A percentile compares a stretch with the other conserved stretches of the same genome.
Evolutionary conservation across 2,888 invertebrate genomes (phyloP).

Genomic region (Pseudococcus viburni): DNA sequence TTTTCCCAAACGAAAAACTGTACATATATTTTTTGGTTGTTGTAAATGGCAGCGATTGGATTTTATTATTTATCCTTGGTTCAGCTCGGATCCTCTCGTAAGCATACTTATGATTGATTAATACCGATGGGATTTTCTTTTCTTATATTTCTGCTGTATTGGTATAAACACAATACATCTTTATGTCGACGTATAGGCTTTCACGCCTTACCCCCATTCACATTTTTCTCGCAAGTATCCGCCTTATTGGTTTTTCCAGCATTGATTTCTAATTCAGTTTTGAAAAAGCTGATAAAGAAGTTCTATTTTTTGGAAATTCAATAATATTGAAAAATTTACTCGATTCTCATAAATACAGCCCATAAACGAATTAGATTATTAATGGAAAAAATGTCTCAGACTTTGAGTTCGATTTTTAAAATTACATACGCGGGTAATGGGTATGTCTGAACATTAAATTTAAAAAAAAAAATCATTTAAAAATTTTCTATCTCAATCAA

Average conservation of each 20-base stretch:
- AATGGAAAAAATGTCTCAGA: too few relatives aligned
- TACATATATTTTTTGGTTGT: constrained; percentile 56
- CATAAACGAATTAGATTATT: too few relatives aligned
- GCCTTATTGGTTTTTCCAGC: background rate
- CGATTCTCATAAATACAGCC: too few relatives aligned
- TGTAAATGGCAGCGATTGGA: constrained; percentile 63
- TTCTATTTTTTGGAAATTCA: too few relatives aligned
- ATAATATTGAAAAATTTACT: too few relatives aligned
- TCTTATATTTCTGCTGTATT: constrained; percentile 18
- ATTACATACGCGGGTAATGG: too few relatives aligned
- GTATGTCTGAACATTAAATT: too few relatives aligned
- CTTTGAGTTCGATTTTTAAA: too few relatives aligned
- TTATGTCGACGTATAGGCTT: constrained; percentile 9
- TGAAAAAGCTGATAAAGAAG: too few relatives aligned
- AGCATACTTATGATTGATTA: constrained; percentile 59
- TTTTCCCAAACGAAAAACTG: constrained; percentile 59
- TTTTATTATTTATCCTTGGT: constrained; percentile 55
- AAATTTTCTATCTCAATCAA: too few relatives aligned
- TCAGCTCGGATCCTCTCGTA: too few relatives aligned
- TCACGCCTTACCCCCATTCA: background rate
- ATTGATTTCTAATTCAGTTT: background rate
- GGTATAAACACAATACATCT: background rate
- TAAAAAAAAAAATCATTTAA: too few relatives aligned
- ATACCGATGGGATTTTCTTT: constrained; percentile 56
- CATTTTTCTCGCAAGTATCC: background rate